Evolutionary conservation across 1,140 invertebrate species (phyloP), one percentile per base, ranked within the genome.

Genomic region (Drosophila ficusphila): DNA sequence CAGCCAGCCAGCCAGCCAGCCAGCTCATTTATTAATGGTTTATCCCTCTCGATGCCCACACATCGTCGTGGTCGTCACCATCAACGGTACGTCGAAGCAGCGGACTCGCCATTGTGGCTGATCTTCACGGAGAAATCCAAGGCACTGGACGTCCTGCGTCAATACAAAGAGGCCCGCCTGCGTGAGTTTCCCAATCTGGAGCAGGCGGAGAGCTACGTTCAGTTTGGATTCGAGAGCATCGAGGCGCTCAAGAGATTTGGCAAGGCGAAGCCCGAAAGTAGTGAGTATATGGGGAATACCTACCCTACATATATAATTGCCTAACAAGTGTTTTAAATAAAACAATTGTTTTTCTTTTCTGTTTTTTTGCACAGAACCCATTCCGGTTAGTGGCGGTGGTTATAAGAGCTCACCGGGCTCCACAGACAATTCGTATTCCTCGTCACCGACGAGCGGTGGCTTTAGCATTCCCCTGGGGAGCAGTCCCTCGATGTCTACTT

Each of bases 151-250:
- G 77, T 95, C 39, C 93, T 96, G 4, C 96, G 95, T 69, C 93
- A 94, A 61, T 93, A 95, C 79, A 96, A 96, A 90, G 94, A 94
- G 34, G 94, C 95, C 3, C 93, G 96, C 65, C 94, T 97, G 64
- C 97, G 97, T 86, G 93, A 93, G 3, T 97, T 97, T 79, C 93
- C 92, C 42, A 95, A 92, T 49, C 91, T 92, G 51, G 92, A 94
- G 53, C 96, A 97, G 77, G 97, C 96, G 2, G 92, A 94, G 4
- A 93, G 94, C 14, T 97, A 96, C 92, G 93, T 95, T 2, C 74
- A 91, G 31, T 91, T 92, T 82, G 94, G 94, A 0, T 91, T 90
- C 14, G 93, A 94, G 44, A 79, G 90, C 67, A 76, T 90, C 1
- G 70, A 82, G 39, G 70, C 88, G 12, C 34, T 75, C 2, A 89